phyloP scores from a whole-genome alignment of 2,797 vertebrate genomes.

The Chlorospingus semifuscus region DNA sequence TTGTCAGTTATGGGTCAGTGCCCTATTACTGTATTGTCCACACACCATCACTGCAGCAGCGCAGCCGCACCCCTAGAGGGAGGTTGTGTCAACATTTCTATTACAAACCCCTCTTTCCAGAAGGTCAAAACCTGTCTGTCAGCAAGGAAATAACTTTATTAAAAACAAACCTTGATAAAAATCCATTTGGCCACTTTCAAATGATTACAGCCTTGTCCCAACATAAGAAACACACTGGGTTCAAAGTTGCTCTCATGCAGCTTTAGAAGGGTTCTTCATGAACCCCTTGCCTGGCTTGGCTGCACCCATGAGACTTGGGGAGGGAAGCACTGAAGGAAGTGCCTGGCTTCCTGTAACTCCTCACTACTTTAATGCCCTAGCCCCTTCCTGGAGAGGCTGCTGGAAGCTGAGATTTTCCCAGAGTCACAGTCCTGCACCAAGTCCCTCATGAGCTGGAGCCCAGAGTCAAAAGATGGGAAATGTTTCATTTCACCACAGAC shows the following conservation, averaged over 20 bases:
- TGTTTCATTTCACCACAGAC: background rate
- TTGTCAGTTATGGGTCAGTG: conserved; percentile 65
- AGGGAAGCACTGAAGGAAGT: background rate
- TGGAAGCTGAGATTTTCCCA: background rate
- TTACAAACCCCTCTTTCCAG: conserved; percentile 74
- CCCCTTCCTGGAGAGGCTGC: background rate
- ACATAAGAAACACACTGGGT: background rate
- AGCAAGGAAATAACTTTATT: conserved; percentile 69
- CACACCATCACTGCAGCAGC: conserved; percentile 47
- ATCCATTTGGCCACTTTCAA: conserved; percentile 28
- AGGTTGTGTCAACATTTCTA: conserved; percentile 75
- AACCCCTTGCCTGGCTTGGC: background rate
- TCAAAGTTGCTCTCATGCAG: background rate
- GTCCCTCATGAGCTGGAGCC: background rate
- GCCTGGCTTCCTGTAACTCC: background rate
- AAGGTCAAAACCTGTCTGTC: conserved; percentile 74
- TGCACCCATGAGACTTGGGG: rapidly evolving
- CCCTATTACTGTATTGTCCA: conserved; percentile 46
- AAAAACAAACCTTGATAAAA: conserved; percentile 65
- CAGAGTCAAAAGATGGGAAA: background rate
- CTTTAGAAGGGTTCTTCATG: background rate
- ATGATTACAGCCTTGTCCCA: conserved; percentile 21
- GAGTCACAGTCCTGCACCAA: background rate
- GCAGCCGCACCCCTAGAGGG: conserved; percentile 61
- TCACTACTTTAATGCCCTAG: background rate